These are phyloP conservation scores for Aythya baeri DNA, from an alignment of 2,113 vertebrate species.

Conservation along the genomic window DNA sequence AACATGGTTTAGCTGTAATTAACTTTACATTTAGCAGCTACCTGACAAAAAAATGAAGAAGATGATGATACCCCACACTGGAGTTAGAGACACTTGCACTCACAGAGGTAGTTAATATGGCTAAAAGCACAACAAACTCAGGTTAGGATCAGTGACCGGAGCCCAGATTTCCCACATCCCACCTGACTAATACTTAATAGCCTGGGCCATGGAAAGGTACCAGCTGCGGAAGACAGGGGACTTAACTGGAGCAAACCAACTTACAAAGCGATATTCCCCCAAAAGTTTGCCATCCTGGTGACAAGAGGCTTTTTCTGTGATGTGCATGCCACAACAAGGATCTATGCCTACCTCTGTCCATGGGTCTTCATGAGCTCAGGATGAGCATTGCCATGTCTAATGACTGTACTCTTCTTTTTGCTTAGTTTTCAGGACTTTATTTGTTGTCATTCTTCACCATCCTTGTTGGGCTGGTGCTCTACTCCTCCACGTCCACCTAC, in stretches of 20 bases:
- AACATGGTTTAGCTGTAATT: background rate
- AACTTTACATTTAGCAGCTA: background rate
- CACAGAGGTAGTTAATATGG: background rate
- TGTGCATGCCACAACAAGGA: background rate
- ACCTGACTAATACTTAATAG: background rate
- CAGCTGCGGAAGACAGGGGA: background rate
- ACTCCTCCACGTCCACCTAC: slow-evolving; percentile 91
- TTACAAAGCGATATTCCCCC: background rate
- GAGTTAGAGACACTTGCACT: background rate
- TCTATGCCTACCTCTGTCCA: background rate
- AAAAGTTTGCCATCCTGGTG: background rate
- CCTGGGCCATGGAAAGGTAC: background rate
- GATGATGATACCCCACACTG: background rate
- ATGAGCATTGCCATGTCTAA: background rate
- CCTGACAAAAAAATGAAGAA: background rate
- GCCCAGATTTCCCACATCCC: background rate
- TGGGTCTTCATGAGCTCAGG: background rate
- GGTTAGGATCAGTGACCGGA: background rate
- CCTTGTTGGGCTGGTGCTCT: slow-evolving; percentile 89
- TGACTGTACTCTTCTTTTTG: slow-evolving; percentile 18
- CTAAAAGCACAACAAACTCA: background rate
- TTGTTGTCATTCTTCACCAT: slow-evolving; percentile 92
- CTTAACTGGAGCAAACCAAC: background rate
- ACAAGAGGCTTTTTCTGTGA: background rate
- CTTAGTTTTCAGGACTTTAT: slow-evolving; percentile 95